Percentiles rank a stretch among this genome's conserved stretches.
phyloP scores from a whole-genome alignment of 2,888 invertebrate genomes.

The Parascotia fuliginaria region DNA sequence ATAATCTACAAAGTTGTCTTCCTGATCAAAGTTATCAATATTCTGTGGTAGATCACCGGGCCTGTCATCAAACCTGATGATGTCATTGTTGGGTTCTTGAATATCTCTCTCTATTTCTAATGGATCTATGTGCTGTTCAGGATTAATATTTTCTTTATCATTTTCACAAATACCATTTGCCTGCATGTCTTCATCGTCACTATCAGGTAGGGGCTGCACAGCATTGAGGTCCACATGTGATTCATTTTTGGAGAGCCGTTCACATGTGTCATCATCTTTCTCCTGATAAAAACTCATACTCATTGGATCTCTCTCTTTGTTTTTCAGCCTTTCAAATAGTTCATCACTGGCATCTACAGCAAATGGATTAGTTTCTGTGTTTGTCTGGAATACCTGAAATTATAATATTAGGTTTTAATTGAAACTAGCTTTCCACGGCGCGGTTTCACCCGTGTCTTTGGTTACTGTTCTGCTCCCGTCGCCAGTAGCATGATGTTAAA shows the following conservation, averaged over 20 bases:
- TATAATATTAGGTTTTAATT: not conserved
- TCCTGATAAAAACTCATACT: slow-evolving; percentile 88
- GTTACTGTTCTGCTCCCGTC: too few relatives aligned
- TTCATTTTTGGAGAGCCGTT: slow-evolving; percentile 64
- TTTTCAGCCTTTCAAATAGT: slow-evolving; percentile 80
- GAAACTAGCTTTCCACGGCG: too few relatives aligned
- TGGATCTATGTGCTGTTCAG: slow-evolving; percentile 57
- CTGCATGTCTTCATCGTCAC: slow-evolving; percentile 78
- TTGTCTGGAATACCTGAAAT: slow-evolving; percentile 77
- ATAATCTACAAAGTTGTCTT: slow-evolving; percentile 65
- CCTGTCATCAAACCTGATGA: slow-evolving; percentile 67
- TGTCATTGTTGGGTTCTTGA: slow-evolving; percentile 74
- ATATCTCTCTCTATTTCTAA: slow-evolving; percentile 50
- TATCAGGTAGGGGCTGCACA: slow-evolving; percentile 84
- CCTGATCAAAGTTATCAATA: slow-evolving; percentile 52
- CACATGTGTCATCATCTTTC: slow-evolving; percentile 84
- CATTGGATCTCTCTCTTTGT: slow-evolving; percentile 87
- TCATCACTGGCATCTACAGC: slow-evolving; percentile 76
- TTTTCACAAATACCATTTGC: slow-evolving; percentile 62
- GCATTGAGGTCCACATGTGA: slow-evolving; percentile 86
- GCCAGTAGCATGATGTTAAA: too few relatives aligned
- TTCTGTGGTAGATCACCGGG: slow-evolving; percentile 54
- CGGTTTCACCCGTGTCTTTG: too few relatives aligned
- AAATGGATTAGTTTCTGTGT: slow-evolving; percentile 79
- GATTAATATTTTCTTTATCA: slow-evolving; percentile 72